Base-by-base conservation (phyloP, 2,113 vertebrate genomes). In the Mandrillus leucophaeus region DNA sequence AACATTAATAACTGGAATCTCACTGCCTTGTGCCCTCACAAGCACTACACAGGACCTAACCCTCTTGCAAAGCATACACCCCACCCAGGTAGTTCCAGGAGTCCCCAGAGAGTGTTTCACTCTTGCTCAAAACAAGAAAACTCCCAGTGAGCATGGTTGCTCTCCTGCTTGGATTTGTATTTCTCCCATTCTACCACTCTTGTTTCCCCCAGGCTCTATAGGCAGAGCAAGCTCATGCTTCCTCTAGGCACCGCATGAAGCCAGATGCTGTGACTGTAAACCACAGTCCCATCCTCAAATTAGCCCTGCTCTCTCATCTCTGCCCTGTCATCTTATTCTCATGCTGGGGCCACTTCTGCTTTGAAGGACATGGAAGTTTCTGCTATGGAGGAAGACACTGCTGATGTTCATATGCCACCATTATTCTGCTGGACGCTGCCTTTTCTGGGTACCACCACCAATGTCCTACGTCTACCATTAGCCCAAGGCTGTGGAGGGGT, bases 131-230 rank as follows among this genome's bases (percentile, higher is more conserved):
- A 50, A 79, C 38, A 78, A 45, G 27, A 59, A 52, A 48, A 38
- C 3, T 40, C 7, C 30, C 52, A n/a, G 17, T 35, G 27, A 32
- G 27, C 17, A 22, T 0, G 5, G 22, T 0, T 35, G 32, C 9
- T 78, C 14, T 43, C 14, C 32, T 50, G 40, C n/a, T 92, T 10
- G 0, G 7, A 20, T 30, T 27, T 30, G 9, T 3, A 40, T 9
- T 12, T 76, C 22, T 90, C 22, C 52, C 5, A 11, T 35, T n/a
- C 11, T 10, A 5, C 5, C 12, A 1, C 11, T 85, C 68, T 66
- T 66, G 1, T 5, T 59, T 59, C 35, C 38, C 40, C 23, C 12
- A 70, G 64, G 48, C 8, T 11, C 4, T 52, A 1, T 1, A 17
- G 70, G 5, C 35, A 80, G 38, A 14, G 40, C 7, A 61, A 55